phyloP scores from a whole-genome alignment of 1,140 invertebrate species.

The Diprion similis region DNA sequence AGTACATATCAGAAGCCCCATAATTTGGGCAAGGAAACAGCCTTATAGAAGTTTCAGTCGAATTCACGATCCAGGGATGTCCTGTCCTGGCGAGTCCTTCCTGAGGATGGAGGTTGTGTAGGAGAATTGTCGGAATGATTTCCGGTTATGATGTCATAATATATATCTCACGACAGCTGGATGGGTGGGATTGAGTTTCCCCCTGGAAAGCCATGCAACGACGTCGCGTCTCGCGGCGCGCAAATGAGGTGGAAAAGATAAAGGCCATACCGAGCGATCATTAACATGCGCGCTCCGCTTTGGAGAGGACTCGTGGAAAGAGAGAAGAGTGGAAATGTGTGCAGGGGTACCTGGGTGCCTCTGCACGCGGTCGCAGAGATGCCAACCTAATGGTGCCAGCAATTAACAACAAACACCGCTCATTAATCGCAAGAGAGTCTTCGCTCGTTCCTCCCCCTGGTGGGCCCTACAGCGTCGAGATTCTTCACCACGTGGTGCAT shows the following conservation, averaged over 20 bases:
- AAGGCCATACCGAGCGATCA: constrained; percentile 58
- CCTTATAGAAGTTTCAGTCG: too few species aligned
- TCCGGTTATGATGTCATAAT: too few species aligned
- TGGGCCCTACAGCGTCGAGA: constrained; percentile 24
- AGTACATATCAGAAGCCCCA: too few species aligned
- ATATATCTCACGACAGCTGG: neutral
- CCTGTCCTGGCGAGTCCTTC: too few species aligned
- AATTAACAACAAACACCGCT: constrained; percentile 65
- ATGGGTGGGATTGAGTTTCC: neutral
- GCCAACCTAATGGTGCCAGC: constrained; percentile 62
- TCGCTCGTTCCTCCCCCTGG: too few species aligned
- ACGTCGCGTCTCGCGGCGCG: constrained; percentile 39
- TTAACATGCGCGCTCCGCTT: constrained; percentile 59
- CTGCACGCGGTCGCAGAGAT: constrained; percentile 36
- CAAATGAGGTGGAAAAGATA: constrained; percentile 65
- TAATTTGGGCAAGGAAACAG: too few species aligned
- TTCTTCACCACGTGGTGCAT: constrained; percentile 23
- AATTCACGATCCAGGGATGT: too few species aligned
- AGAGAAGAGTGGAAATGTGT: constrained; percentile 20
- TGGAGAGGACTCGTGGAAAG: constrained; percentile 41
- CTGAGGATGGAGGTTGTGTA: too few species aligned
- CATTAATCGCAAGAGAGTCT: constrained; percentile 59
- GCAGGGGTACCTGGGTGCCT: too few species aligned
- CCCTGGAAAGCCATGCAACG: neutral
- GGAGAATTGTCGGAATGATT: too few species aligned